Evolutionary conservation across 2,113 vertebrate species (phyloP).

Genomic region (Merops nubicus): DNA sequence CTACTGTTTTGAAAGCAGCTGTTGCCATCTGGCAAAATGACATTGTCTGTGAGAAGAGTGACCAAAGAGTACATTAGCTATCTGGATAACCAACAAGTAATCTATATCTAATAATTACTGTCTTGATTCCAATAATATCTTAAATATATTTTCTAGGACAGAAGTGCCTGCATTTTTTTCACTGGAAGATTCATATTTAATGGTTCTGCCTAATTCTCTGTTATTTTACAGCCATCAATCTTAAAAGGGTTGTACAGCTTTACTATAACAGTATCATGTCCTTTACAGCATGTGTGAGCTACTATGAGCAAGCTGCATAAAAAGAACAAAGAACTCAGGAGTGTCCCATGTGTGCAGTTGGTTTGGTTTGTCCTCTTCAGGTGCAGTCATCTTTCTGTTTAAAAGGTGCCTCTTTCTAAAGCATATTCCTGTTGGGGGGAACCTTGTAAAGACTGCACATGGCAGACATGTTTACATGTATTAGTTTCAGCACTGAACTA

Average conservation of each 20-base stretch:
- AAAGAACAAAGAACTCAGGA: neutral
- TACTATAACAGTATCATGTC: neutral
- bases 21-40: neutral
- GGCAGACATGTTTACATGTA: neutral
- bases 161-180: neutral
- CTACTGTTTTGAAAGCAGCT: neutral
- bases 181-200: neutral
- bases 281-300: neutral
- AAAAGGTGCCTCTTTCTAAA: neutral
- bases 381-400: slow-evolving; percentile 15
- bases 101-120: neutral
- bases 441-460: neutral
- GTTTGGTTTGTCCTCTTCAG: neutral
- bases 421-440: neutral
- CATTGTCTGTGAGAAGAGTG: neutral
- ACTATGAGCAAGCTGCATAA: neutral
- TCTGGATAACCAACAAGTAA: neutral
- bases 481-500: neutral
- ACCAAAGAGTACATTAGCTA: neutral
- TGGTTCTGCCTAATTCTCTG: neutral
- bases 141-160: neutral
- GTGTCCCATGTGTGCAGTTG: neutral
- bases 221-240: neutral
- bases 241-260: neutral
- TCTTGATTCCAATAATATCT: neutral